Conservation (phyloP, 1,140 invertebrate genomes). For the Eurytemora carolleeae region DNA sequence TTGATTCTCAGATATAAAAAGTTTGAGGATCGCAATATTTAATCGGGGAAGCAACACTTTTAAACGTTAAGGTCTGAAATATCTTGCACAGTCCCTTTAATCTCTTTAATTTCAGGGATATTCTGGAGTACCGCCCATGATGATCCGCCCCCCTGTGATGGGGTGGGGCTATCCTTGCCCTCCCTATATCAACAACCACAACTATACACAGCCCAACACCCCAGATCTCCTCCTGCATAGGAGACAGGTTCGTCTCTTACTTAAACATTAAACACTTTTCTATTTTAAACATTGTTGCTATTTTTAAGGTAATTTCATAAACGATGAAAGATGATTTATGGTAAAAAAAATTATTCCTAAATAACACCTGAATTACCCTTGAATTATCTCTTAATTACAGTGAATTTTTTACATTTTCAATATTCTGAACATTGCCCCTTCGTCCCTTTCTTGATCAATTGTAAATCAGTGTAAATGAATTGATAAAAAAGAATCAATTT, state of each 20-base stretch:
- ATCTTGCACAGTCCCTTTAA: background rate
- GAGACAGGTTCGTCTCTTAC: constrained; percentile 6
- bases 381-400: background rate
- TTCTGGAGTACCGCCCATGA: background rate
- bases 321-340: no score
- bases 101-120: background rate
- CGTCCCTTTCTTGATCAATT: no score
- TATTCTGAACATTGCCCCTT: no score
- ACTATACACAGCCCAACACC: constrained; percentile 8
- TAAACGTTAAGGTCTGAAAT: background rate
- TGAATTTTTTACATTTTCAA: no score
- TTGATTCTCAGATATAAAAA: no score
- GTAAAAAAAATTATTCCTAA: background rate
- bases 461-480: no score
- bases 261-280: no score
- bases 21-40: no score
- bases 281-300: no score
- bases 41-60: background rate
- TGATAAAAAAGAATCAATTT: no score
- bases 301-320: no score
- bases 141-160: background rate
- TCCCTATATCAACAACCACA: background rate
- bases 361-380: background rate
- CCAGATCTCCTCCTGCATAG: constrained; percentile 13
- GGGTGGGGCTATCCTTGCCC: background rate